Evolutionary conservation across 1,140 invertebrate species (phyloP), one percentile per base, ranked within the genome.

Genomic region (Drosophila sturtevanti): DNA sequence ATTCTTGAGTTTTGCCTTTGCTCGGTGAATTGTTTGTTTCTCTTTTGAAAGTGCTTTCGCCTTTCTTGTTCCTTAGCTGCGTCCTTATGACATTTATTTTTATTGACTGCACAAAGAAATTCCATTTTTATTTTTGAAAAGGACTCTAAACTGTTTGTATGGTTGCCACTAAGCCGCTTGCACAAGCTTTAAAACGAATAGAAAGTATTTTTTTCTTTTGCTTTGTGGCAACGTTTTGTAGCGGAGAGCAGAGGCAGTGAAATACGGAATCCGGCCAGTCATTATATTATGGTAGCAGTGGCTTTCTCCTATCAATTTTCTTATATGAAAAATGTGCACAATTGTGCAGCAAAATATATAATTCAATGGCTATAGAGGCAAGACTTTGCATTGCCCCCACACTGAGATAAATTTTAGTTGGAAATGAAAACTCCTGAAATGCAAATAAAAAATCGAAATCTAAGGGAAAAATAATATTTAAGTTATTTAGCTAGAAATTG

Each of bases 11-110:
- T 38, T 27, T 48, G 41, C 41, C 41, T 48, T 48, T 48, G 41
- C 9, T 48, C 0, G 35, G 1, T 48, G 65, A 51, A 24, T 37
- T 68, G 64, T 68, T 81, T 81, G 78, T 68, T 81, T 77, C 63
- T 48, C 18, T 27, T 18, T 79, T 81, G 63, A 80, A 81, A 77
- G 72, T 63, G 68, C 68, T 75, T 60, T 67, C 66, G 75, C 71
- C 73, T 77, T 89, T 72, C 70, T 48, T 48, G 52, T 79, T 76
- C 64, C 68, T 89, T 89, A 87, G 82, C 84, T 87, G 61, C 79
- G n/a, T 70, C 68, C 71, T 87, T 87, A 89, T 87, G 84, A 89
- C 84, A 87, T 87, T 87, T 87, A 87, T 87, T 87, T 87, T 87
- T 89, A 87, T 87, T 87, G 82, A 87, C 84, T 79, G 68, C 75